Base-by-base conservation (phyloP, 2,888 invertebrate genomes). In the Notocelia uddmanniana region DNA sequence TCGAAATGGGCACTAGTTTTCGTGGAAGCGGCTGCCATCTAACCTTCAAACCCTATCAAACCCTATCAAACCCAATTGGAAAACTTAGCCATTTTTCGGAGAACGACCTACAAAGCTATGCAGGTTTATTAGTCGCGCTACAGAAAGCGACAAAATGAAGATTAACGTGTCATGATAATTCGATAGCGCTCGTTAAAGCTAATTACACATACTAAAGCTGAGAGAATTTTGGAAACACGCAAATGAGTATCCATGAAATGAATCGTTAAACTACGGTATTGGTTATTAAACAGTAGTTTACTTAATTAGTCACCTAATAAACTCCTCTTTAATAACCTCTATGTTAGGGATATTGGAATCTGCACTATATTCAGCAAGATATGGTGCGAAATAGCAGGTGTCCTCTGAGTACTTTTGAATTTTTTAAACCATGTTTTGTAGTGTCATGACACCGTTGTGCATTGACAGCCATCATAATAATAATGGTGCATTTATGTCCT, bases 161-260 rank as follows among this genome's bases (percentile, higher is more conserved):
- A 79, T 79, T 80, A 81, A 81, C 76, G 79, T 58, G 37, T 66
- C 58, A 58, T 41, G 45, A 48, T 21, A 34, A 21, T 37, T 23
- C 31, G 37, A 41, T 45, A 41, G 58, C 59, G 68, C 60, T 72
- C 63, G 75, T 77, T 68, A 68, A 68, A 58, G 74, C 74, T 78
- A 77, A 84, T 82, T 79, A 76, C 78, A 41, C 55, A 66, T 76
- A 77, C 81, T 79, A 81, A 72, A 69, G 67, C 67, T 73, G 23
- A 45, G n/a, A 48, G 76, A 76, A 77, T 78, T 83, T 81, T 81
- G 77, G 78, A 78, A 74, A 77, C 77, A 74, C 76, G 70, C 73
- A 57, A 23, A 55, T 76, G 74, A 70, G 64, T 62, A 68, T 66
- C 75, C 78, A 80, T 82, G 64, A 72, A 76, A 77, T 78, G 74